Evolutionary conservation across 2,888 invertebrate species (phyloP), one percentile per base, ranked within the genome.

Genomic region (Erannis defoliaria): DNA sequence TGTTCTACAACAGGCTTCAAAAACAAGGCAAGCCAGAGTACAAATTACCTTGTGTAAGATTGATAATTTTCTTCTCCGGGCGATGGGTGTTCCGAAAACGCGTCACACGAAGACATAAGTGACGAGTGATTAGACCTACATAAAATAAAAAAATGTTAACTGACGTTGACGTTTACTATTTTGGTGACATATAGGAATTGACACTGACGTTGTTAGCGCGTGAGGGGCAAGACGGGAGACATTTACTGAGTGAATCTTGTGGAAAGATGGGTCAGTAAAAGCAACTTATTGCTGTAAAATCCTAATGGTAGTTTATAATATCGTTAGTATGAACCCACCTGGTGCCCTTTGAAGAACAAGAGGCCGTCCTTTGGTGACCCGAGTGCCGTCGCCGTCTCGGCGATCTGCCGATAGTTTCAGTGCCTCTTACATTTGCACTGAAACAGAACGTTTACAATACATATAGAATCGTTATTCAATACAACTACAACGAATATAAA

Each of bases 11-110:
- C n/a, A n/a, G n/a, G n/a, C n/a, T n/a, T n/a, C n/a, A n/a, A n/a
- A n/a, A n/a, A n/a, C n/a, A n/a, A n/a, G n/a, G n/a, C n/a, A n/a
- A n/a, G n/a, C n/a, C n/a, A n/a, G n/a, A n/a, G n/a, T n/a, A n/a
- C n/a, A 5, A n/a, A 43, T 23, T 71, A 93, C 93, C 93, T 93
- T 68, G 93, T 93, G 67, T 93, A 93, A 0, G 90, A 91, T 61
- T 88, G 93, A 67, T 93, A 93, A 64, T 90, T 93, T 12, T 93
- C 93, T 66, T 93, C 93, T 0, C 93, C 92, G 0, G 93, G 93
- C 0, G 92, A 90, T 0, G 93, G 93, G 45, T 92, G 91, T 62
- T 93, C 91, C 0, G 93, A 92, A 72, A 93, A 93, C 6, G 90
- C 93, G 5, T 93, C 93, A 50, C 93, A 93, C 0, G 92, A 92